Percentiles rank a stretch among this genome's conserved stretches.
These are phyloP conservation scores for Nasua narica DNA, from an alignment of 2,797 vertebrate genomes.

Conservation along the genomic window DNA sequence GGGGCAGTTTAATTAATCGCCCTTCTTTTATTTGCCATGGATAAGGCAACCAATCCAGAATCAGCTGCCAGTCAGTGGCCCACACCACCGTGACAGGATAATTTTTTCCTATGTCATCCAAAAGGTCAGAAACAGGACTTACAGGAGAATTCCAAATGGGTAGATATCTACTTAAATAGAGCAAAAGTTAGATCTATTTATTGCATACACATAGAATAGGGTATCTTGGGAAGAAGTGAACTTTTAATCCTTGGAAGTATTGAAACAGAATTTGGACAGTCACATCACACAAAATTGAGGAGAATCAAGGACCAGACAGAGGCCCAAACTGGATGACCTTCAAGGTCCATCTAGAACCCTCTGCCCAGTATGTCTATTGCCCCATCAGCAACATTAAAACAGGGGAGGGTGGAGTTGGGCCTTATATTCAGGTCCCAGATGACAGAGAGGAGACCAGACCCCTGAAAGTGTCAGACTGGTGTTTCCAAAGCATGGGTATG, in stretches of 20 bases:
- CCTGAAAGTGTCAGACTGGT: neutral
- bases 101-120: neutral
- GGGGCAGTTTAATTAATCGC: slow-evolving; percentile 77
- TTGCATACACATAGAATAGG: neutral
- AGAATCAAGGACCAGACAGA: neutral
- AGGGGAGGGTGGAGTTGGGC: neutral
- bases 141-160: neutral
- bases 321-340: neutral
- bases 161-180: neutral
- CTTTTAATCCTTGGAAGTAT: neutral
- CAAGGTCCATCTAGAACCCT: neutral
- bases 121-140: slow-evolving; percentile 5
- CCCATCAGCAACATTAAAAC: neutral
- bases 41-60: slow-evolving; percentile 91
- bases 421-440: neutral
- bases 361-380: too few relatives aligned
- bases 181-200: neutral
- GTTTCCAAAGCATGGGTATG: neutral
- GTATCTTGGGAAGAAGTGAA: neutral
- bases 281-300: neutral
- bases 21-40: slow-evolving; percentile 87
- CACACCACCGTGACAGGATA: slow-evolving; percentile 83
- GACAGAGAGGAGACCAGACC: neutral
- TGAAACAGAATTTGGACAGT: neutral
- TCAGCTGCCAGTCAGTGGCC: slow-evolving; percentile 88